These are phyloP conservation scores for Macaria liturata DNA, from an alignment of 2,888 invertebrate species.

Conservation along the genomic window DNA sequence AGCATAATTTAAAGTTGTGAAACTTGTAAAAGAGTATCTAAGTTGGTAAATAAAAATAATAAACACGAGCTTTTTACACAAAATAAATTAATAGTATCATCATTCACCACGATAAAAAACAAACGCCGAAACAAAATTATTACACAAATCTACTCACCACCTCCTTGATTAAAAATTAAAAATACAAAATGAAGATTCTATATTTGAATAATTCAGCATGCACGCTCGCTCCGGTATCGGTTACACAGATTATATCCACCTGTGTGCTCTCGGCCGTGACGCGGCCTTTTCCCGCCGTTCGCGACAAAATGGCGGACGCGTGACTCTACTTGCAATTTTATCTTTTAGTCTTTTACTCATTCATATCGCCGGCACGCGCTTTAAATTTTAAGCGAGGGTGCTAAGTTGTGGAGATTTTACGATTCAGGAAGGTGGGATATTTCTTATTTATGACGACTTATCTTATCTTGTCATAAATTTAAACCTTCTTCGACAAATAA, in stretches of 20 bases:
- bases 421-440: no score
- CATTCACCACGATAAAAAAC: no score
- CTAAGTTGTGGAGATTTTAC: neutral
- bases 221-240: constrained; percentile 43
- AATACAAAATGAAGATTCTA: constrained; percentile 29
- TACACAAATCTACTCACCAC: no score
- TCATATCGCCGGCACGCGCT: constrained; percentile 38
- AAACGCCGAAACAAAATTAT: no score
- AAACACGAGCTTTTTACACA: no score
- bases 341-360: constrained; percentile 50
- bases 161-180: neutral
- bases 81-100: no score
- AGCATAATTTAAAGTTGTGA: no score
- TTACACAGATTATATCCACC: constrained; percentile 61
- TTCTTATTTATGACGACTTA: no score
- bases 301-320: constrained; percentile 76
- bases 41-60: no score
- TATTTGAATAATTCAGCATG: constrained; percentile 45
- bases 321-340: constrained; percentile 55
- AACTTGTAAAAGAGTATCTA: no score
- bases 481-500: no score
- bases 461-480: no score
- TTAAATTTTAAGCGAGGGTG: constrained; percentile 27
- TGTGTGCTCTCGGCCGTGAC: constrained; percentile 57
- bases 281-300: constrained; percentile 66